These are phyloP conservation scores for Bucorvus abyssinicus DNA, from an alignment of 2,797 vertebrate genomes.

Conservation along the genomic window DNA sequence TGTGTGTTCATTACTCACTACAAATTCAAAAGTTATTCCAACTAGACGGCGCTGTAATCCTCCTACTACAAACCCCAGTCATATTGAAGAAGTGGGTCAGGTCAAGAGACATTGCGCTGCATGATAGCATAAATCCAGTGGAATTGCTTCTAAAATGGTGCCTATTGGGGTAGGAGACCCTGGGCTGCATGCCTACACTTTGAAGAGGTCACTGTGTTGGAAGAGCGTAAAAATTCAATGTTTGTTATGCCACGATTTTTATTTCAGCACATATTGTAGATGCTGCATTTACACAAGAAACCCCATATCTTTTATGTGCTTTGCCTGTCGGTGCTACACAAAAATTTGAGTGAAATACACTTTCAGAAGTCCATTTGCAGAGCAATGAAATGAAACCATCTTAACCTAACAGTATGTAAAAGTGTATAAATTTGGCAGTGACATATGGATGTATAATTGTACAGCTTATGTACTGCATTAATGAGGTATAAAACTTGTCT, in stretches of 20 bases:
- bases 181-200: background rate
- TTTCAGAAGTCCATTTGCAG: conserved; percentile 43
- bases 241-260: background rate
- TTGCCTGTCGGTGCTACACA: background rate
- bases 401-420: conserved; percentile 28
- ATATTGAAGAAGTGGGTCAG: conserved; percentile 38
- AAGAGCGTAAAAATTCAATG: background rate
- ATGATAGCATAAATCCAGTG: conserved; percentile 8
- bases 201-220: background rate
- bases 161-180: background rate
- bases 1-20: background rate
- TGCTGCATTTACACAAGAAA: background rate
- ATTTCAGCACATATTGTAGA: background rate
- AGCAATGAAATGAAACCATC: conserved; percentile 33
- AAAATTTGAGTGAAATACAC: conserved; percentile 11
- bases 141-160: conserved; percentile 12
- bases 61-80: conserved; percentile 26
- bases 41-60: conserved; percentile 41
- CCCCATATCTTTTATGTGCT: background rate
- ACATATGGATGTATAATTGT: conserved; percentile 48
- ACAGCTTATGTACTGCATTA: conserved; percentile 39
- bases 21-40: conserved; percentile 43
- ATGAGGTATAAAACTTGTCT: conserved; percentile 44
- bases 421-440: conserved; percentile 51
- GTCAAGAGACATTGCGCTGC: background rate